Base-by-base conservation (phyloP, 1,140 invertebrate species). In the Phymastichus coffea region DNA sequence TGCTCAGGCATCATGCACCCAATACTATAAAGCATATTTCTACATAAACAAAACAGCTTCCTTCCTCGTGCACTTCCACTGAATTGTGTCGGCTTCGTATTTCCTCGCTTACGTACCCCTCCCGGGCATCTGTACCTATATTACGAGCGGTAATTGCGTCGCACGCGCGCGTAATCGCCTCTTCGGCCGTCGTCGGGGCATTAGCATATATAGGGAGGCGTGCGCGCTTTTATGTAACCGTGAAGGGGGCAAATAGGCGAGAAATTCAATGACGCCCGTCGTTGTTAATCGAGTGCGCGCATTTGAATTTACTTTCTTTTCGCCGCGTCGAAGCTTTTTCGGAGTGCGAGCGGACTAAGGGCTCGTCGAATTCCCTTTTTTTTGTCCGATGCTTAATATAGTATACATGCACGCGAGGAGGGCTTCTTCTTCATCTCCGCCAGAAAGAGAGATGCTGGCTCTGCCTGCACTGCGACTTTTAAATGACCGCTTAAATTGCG, bases 401-500 rank as follows among this genome's bases (percentile, higher is more conserved):
- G n/a, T n/a, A n/a, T n/a, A n/a, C n/a, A n/a, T n/a, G n/a, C n/a
- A n/a, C n/a, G n/a, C n/a, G 37, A 28, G 40, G 40, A 17, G 33
- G 17, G 28, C 15, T 49, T 37, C 20, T 14, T 37, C 23, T 14
- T 3, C 37, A 37, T 15, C n/a, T 7, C 22, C 20, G 2, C 15
- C 28, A 8, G 25, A 47, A 26, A 25, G 14, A 8, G 26, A 15
- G 17, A 17, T n/a, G 12, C 19, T 43, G 28, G 28, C 55, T 17
- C 33, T n/a, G n/a, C n/a, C n/a, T n/a, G n/a, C n/a, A n/a, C n/a
- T n/a, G n/a, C 14, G 35, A 40, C 10, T 48, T 41, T 57, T 43
- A 57, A 49, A 57, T 51, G 15, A 49, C 43, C 28, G 54, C 17
- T 57, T 40, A 57, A 57, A 57, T 48, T 28, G 54, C 54, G 30